These are phyloP conservation scores for Caenorhabditis drosophilae DNA, from an alignment of 2,888 invertebrate species.

Conservation along the genomic window DNA sequence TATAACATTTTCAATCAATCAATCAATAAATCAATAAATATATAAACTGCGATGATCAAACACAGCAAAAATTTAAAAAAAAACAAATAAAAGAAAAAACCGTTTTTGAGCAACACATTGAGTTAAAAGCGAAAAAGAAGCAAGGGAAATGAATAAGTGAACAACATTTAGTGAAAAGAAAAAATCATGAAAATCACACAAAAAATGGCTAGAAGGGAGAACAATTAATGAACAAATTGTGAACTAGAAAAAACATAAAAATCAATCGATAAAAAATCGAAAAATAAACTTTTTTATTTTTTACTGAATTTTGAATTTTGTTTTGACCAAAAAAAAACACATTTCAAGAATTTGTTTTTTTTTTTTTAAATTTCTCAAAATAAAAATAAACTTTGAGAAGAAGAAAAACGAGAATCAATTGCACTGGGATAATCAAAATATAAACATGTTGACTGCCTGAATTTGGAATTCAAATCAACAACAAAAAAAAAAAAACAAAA, in stretches of 20 bases:
- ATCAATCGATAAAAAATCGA: too few relatives aligned
- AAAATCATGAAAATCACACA: neutral
- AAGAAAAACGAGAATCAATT: neutral
- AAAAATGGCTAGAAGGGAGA: neutral
- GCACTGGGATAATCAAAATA: too few relatives aligned
- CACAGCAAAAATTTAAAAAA: neutral
- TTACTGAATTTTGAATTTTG: too few relatives aligned
- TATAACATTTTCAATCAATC: too few relatives aligned
- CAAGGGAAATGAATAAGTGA: slow-evolving; percentile 5
- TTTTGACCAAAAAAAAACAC: too few relatives aligned
- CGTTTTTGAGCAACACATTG: slow-evolving; percentile 39
- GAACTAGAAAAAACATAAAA: too few relatives aligned
- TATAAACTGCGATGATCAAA: too few relatives aligned
- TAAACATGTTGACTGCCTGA: too few relatives aligned
- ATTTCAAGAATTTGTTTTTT: neutral
- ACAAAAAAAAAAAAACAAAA: neutral
- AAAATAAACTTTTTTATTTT: too few relatives aligned
- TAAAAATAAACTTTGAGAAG: neutral
- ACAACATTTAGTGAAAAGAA: neutral
- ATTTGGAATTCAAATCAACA: too few relatives aligned
- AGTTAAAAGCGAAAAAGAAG: slow-evolving; percentile 10
- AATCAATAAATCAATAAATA: too few relatives aligned
- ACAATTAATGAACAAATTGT: too few relatives aligned
- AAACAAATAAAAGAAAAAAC: slow-evolving; percentile 7
- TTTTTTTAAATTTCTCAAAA: neutral